These are phyloP conservation scores for Leucania comma DNA, from an alignment of 2,888 invertebrate species.

Conservation along the genomic window DNA sequence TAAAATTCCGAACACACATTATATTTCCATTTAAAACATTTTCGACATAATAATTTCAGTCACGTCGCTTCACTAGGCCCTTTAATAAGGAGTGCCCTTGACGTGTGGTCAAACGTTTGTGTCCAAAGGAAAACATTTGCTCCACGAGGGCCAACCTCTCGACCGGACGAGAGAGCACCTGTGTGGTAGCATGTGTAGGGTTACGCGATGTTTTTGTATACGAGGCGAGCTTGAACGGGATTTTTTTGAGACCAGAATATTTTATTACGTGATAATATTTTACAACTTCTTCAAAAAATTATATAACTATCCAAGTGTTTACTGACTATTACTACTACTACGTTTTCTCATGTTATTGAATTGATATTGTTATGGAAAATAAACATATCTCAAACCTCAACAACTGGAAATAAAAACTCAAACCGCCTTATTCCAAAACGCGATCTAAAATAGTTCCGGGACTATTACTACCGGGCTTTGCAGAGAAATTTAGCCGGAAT, in stretches of 20 bases:
- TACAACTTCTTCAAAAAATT: neutral
- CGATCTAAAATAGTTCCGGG: too few species aligned
- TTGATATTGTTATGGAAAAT: too few species aligned
- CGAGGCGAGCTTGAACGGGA: constrained; percentile 19
- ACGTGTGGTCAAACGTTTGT: constrained; percentile 76
- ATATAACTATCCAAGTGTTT: too few species aligned
- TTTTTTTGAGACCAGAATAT: constrained; percentile 9
- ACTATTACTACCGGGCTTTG: too few species aligned
- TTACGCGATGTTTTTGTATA: constrained; percentile 39
- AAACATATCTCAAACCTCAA: too few species aligned
- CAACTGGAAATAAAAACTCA: too few species aligned
- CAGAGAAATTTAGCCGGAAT: neutral
- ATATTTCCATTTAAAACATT: constrained; percentile 19
- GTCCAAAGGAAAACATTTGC: constrained; percentile 74
- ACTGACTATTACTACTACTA: too few species aligned
- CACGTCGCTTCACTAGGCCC: constrained; percentile 56
- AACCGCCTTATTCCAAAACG: too few species aligned
- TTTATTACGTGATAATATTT: neutral
- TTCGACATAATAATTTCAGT: constrained; percentile 34
- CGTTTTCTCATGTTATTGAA: too few species aligned
- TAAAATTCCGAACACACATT: constrained; percentile 35
- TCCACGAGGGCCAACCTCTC: constrained; percentile 76
- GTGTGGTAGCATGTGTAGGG: constrained; percentile 56
- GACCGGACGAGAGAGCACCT: constrained; percentile 73
- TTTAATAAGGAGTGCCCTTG: constrained; percentile 70